phyloP scores from a whole-genome alignment of 1,140 invertebrate genomes.

The Chymomyza costata region DNA sequence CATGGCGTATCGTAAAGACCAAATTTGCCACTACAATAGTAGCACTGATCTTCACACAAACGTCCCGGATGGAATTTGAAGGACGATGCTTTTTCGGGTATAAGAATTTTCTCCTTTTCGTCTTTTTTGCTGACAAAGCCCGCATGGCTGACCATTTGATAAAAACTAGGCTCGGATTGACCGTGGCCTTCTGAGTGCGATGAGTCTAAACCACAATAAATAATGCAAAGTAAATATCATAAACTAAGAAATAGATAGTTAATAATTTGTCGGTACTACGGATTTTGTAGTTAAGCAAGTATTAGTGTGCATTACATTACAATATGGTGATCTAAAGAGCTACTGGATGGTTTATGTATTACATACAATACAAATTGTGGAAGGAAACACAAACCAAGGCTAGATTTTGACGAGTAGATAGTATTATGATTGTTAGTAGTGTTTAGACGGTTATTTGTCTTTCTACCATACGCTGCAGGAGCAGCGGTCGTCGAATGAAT shows the following conservation, averaged over 20 bases:
- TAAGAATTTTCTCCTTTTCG: slow-evolving; percentile 82
- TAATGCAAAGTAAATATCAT: not conserved
- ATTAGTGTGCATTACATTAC: too few species aligned
- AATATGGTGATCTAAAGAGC: too few species aligned
- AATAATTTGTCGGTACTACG: too few species aligned
- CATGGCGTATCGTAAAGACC: slow-evolving; percentile 89
- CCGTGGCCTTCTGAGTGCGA: slow-evolving; percentile 63
- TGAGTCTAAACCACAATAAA: slow-evolving; percentile 35
- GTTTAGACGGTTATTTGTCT: slow-evolving; percentile 67
- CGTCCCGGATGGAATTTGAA: slow-evolving; percentile 89
- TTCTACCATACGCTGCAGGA: slow-evolving; percentile 43
- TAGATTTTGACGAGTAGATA: slow-evolving; percentile 11
- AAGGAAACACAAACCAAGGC: slow-evolving; percentile 24
- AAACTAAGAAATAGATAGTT: slow-evolving; percentile 1
- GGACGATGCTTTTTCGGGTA: slow-evolving; percentile 89
- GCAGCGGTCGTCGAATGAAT: slow-evolving; percentile 37
- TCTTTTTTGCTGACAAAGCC: slow-evolving; percentile 78
- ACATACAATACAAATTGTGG: too few species aligned
- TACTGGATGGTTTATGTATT: too few species aligned
- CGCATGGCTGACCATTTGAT: slow-evolving; percentile 67
- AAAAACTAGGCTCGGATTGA: slow-evolving; percentile 42
- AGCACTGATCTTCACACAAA: slow-evolving; percentile 87
- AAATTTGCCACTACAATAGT: slow-evolving; percentile 90
- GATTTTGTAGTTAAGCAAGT: too few species aligned
- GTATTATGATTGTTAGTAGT: slow-evolving; percentile 51